Percentiles rank a stretch among this genome's conserved stretches.
These are phyloP conservation scores for Megathymus violae DNA, from an alignment of 1,140 invertebrate species.

Conservation along the genomic window DNA sequence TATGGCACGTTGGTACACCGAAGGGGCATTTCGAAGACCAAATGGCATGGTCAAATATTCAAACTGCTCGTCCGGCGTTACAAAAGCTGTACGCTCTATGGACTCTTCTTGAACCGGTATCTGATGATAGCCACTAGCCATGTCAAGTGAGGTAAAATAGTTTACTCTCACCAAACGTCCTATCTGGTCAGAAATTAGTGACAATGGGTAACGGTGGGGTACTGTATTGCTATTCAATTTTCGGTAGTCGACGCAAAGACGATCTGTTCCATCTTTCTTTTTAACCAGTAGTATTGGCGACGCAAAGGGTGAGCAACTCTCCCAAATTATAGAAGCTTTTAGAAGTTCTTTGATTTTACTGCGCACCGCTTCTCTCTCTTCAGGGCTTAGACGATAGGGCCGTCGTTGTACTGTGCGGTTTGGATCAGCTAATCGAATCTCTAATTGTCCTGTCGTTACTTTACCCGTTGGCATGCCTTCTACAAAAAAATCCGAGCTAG, in stretches of 20 bases:
- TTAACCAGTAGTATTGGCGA: constrained; percentile 14
- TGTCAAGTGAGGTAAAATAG: constrained; percentile 31
- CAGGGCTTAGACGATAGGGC: background rate
- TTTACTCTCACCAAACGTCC: constrained; percentile 7
- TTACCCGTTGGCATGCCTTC: background rate
- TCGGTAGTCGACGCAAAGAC: constrained; percentile 59
- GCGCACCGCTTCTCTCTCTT: background rate
- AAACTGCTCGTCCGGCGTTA: constrained; percentile 53
- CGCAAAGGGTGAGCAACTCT: background rate
- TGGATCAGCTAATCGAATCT: background rate
- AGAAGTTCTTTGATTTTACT: background rate
- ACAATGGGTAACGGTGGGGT: constrained; percentile 62
- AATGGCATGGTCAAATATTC: constrained; percentile 41
- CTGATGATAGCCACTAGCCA: constrained; percentile 20
- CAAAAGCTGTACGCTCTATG: constrained; percentile 48
- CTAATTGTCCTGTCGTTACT: background rate
- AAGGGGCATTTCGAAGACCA: constrained; percentile 19
- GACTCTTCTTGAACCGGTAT: constrained; percentile 15
- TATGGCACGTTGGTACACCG: constrained; percentile 16
- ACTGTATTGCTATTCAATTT: constrained; percentile 73
- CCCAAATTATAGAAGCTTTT: background rate
- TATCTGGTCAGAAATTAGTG: constrained; percentile 23
- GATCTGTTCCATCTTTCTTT: constrained; percentile 14
- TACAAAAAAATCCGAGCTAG: background rate
- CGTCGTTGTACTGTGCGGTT: background rate